These are phyloP conservation scores for Pempheris klunzingeri DNA, from an alignment of 2,797 vertebrate species.

Conservation along the genomic window DNA sequence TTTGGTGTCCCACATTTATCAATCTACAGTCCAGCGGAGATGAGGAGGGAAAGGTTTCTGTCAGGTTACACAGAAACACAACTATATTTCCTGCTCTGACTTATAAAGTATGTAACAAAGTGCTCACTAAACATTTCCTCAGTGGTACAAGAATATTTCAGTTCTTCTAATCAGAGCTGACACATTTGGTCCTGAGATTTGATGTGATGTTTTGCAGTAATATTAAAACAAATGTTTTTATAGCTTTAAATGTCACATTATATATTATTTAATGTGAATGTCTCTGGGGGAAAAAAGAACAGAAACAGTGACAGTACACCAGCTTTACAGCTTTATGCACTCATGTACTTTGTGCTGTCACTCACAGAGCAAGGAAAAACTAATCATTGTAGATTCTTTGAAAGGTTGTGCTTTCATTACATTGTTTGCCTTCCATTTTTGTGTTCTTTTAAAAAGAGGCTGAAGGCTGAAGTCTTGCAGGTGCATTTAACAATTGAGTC, in stretches of 20 bases:
- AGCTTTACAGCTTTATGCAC: not conserved
- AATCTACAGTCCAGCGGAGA: slow-evolving; percentile 49
- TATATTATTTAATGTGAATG: not conserved
- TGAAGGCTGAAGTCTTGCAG: slow-evolving; percentile 58
- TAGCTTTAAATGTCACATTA: not conserved
- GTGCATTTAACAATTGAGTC: slow-evolving; percentile 72
- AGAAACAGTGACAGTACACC: not conserved
- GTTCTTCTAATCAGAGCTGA: not conserved
- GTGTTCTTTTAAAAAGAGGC: slow-evolving; percentile 13
- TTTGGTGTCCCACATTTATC: slow-evolving; percentile 72
- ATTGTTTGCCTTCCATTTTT: slow-evolving; percentile 50
- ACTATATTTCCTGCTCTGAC: not conserved
- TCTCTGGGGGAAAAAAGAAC: not conserved
- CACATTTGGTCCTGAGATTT: not conserved
- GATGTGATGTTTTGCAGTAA: not conserved
- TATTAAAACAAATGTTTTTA: not conserved
- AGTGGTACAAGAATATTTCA: not conserved
- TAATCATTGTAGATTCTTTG: slow-evolving; percentile 41
- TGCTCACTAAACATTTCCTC: not conserved
- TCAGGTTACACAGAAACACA: not conserved
- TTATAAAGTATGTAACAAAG: not conserved
- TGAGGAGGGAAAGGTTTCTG: slow-evolving; percentile 8
- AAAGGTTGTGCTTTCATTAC: slow-evolving; percentile 50
- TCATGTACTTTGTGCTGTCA: not conserved
- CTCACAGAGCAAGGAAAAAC: slow-evolving; percentile 27